These are phyloP conservation scores for Camelus dromedarius DNA, from an alignment of 2,113 vertebrate species.

Conservation along the genomic window DNA sequence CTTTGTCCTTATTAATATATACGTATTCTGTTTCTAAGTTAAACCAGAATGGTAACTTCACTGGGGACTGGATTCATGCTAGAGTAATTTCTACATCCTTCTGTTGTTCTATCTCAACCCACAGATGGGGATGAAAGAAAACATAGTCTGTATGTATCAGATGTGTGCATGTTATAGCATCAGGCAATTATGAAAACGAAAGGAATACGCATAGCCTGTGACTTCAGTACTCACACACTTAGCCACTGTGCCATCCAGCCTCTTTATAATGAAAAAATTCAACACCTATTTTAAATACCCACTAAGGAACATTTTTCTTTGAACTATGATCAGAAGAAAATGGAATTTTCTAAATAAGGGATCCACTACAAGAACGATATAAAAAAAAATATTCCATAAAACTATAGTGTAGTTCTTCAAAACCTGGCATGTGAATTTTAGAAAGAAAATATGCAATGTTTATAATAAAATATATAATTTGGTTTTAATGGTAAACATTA, in stretches of 20 bases:
- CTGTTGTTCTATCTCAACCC: neutral
- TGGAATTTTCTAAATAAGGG: neutral
- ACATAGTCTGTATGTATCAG: neutral
- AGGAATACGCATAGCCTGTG: neutral
- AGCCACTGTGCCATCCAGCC: neutral
- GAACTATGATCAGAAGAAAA: neutral
- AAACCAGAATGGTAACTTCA: neutral
- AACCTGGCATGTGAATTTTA: neutral
- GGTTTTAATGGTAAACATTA: neutral
- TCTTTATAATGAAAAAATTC: neutral
- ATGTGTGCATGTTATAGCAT: neutral
- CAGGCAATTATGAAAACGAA: neutral
- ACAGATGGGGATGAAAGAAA: neutral
- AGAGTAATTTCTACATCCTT: neutral
- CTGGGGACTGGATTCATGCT: neutral
- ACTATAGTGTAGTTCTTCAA: neutral
- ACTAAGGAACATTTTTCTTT: neutral
- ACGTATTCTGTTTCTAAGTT: neutral
- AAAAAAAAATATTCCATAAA: neutral
- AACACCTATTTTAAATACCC: neutral
- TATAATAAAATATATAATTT: neutral
- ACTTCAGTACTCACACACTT: neutral
- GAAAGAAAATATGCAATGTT: neutral
- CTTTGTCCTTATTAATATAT: neutral
- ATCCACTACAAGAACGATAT: neutral